Evolutionary conservation across 1,140 invertebrate genomes (phyloP).

Genomic region (Oryzaephilus surinamensis): DNA sequence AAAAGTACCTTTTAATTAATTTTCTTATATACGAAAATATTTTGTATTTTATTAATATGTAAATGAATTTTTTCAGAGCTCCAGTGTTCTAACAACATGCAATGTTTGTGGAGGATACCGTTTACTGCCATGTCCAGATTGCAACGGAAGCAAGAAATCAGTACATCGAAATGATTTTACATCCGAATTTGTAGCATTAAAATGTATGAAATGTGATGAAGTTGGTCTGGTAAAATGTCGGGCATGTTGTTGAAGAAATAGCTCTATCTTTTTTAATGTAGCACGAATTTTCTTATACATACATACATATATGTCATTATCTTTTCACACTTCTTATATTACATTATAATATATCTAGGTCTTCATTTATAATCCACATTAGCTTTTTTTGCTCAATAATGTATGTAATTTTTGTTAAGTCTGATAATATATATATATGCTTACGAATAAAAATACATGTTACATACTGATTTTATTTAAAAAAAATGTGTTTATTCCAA

Average conservation of each 20-base stretch:
- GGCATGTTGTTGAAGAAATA: constrained; percentile 47
- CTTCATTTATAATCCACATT: background rate
- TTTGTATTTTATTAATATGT: no score
- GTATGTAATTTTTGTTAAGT: background rate
- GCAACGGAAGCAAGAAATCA: constrained; percentile 92
- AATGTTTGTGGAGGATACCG: constrained; percentile 82
- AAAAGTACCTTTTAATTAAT: no score
- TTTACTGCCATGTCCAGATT: constrained; percentile 76
- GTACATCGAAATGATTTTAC: constrained; percentile 89
- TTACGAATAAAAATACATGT: no score
- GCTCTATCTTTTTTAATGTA: no score
- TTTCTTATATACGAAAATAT: no score
- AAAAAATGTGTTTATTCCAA: no score
- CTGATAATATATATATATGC: no score
- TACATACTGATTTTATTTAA: no score
- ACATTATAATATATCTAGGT: background rate
- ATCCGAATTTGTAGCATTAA: constrained; percentile 85
- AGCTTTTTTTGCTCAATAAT: background rate
- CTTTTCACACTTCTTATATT: background rate
- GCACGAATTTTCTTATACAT: background rate
- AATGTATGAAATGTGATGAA: constrained; percentile 94
- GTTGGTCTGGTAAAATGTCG: constrained; percentile 82
- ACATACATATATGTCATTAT: background rate
- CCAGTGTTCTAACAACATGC: constrained; percentile 67
- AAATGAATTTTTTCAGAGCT: constrained; percentile 52